Percentiles rank a stretch among this genome's conserved stretches.
Evolutionary conservation across 2,888 invertebrate species (phyloP).

Genomic region (Polyploca ridens): DNA sequence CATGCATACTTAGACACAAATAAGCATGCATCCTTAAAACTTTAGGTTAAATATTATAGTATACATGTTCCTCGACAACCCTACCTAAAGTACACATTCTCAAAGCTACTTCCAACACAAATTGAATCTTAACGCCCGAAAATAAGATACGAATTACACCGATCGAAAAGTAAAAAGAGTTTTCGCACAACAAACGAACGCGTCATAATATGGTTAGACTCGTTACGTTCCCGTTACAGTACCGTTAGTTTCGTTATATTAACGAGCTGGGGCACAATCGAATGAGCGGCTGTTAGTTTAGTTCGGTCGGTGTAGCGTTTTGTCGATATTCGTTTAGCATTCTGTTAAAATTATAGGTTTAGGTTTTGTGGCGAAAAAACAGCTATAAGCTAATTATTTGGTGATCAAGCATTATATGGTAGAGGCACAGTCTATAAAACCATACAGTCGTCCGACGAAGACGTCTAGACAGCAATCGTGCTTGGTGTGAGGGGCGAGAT

Average conservation of each 20-base stretch:
- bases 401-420: too few relatives aligned
- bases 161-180: constrained; percentile 34
- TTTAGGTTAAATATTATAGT: background rate
- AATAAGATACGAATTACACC: constrained; percentile 34
- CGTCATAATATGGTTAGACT: constrained; percentile 46
- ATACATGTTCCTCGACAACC: background rate
- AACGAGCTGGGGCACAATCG: constrained; percentile 48
- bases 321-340: constrained; percentile 26
- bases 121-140: constrained; percentile 17
- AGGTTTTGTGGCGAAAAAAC: background rate
- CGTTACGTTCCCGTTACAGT: constrained; percentile 53
- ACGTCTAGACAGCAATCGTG: too few relatives aligned
- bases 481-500: too few relatives aligned
- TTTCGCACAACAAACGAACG: constrained; percentile 45
- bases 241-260: constrained; percentile 52
- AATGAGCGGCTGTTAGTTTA: constrained; percentile 28
- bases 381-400: background rate
- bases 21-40: too few relatives aligned
- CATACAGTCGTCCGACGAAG: too few relatives aligned
- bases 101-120: constrained; percentile 16
- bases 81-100: background rate
- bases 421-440: too few relatives aligned
- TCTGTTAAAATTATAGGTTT: background rate
- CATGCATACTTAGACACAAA: too few relatives aligned
- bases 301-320: constrained; percentile 24